phyloP scores from a whole-genome alignment of 2,797 vertebrate species.

The Lepidocolaptes lacrymiger region DNA sequence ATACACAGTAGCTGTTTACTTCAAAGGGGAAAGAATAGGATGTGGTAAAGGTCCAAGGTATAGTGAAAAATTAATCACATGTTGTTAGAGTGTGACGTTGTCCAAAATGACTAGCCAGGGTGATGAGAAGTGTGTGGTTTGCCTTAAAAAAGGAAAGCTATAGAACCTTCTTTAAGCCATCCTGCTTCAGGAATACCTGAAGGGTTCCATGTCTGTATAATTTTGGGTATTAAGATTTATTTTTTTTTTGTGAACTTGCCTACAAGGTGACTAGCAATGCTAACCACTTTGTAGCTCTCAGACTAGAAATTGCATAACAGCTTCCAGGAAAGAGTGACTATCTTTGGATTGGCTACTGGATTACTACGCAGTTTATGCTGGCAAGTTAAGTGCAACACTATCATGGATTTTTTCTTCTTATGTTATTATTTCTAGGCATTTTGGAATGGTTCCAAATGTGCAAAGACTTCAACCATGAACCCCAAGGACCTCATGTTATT shows the following conservation, averaged over 20 bases:
- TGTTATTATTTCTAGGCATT: background rate
- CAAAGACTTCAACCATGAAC: background rate
- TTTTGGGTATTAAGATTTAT: background rate
- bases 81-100: background rate
- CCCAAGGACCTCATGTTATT: background rate
- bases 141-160: background rate
- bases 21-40: slow-evolving; percentile 97
- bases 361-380: background rate
- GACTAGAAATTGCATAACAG: background rate
- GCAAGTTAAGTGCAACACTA: background rate
- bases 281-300: background rate
- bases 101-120: background rate
- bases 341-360: background rate
- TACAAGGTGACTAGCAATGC: background rate
- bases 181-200: background rate
- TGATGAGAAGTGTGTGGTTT: background rate
- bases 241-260: background rate
- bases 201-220: background rate
- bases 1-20: slow-evolving; percentile 97
- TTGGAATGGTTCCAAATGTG: background rate
- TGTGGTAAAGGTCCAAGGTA: slow-evolving; percentile 99
- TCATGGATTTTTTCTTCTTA: rapidly evolving
- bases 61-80: background rate
- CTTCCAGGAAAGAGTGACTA: background rate
- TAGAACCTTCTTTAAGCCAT: background rate